Percentiles rank a stretch among this genome's conserved stretches.
These are phyloP conservation scores for Oligia latruncula DNA, from an alignment of 2,888 invertebrate genomes.

Conservation along the genomic window DNA sequence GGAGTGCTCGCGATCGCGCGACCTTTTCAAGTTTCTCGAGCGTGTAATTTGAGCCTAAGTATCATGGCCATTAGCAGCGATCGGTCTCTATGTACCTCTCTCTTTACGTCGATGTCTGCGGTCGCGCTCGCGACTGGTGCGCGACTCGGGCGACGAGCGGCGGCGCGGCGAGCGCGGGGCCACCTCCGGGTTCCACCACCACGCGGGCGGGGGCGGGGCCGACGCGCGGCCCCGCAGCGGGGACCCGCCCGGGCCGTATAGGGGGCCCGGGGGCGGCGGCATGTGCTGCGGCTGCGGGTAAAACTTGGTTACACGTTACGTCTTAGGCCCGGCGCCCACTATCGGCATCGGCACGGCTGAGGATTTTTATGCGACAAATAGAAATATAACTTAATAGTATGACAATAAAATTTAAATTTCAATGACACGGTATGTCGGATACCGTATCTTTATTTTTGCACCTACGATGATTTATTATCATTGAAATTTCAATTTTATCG, in stretches of 20 bases:
- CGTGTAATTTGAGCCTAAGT: too few species aligned
- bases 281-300: slow-evolving; percentile 7
- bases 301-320: not conserved
- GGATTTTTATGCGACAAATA: too few species aligned
- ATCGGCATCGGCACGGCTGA: too few species aligned
- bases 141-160: slow-evolving; percentile 84
- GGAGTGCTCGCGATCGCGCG: too few species aligned
- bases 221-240: slow-evolving; percentile 79
- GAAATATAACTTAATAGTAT: too few species aligned
- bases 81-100: slow-evolving; percentile 68
- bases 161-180: slow-evolving; percentile 72
- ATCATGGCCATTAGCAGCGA: not conserved
- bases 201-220: slow-evolving; percentile 81
- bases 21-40: too few species aligned
- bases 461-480: too few species aligned
- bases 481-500: too few species aligned
- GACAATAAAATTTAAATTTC: too few species aligned
- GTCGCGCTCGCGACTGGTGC: slow-evolving; percentile 75
- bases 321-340: too few species aligned
- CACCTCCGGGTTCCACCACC: slow-evolving; percentile 76
- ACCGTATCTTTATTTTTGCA: too few species aligned
- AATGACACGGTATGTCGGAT: too few species aligned
- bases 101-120: slow-evolving; percentile 78
- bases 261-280: not conserved
- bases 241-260: slow-evolving; percentile 68